These are phyloP conservation scores for Bombus confusus DNA, from an alignment of 1,140 invertebrate genomes.

Conservation along the genomic window DNA sequence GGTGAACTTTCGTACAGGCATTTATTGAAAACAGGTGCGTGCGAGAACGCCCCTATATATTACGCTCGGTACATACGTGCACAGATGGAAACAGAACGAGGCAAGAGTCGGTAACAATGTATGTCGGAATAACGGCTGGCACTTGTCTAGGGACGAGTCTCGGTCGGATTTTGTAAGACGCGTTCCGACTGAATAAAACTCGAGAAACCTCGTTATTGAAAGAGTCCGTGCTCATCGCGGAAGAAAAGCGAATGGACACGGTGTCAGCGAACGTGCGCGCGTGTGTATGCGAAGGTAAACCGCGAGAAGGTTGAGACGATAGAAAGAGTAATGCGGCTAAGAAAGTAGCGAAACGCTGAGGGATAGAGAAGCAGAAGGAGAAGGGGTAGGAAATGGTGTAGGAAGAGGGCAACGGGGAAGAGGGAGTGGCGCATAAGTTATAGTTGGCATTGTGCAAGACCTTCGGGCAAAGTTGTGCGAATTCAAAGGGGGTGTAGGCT, in stretches of 20 bases:
- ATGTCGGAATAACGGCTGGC: neutral
- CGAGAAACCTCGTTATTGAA: neutral
- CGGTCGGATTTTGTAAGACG: slow-evolving; percentile 9
- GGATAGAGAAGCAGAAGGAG: neutral
- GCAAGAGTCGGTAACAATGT: neutral
- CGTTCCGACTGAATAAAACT: neutral
- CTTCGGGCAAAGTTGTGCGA: slow-evolving; percentile 63
- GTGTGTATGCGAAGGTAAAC: slow-evolving; percentile 24
- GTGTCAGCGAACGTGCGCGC: neutral
- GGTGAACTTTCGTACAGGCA: neutral
- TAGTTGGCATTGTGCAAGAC: slow-evolving; percentile 69
- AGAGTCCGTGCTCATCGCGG: neutral
- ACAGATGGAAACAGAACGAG: neutral
- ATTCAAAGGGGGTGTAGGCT: slow-evolving; percentile 44
- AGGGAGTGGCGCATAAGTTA: slow-evolving; percentile 64
- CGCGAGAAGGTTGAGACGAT: slow-evolving; percentile 26
- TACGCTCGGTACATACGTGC: neutral
- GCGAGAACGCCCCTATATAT: neutral
- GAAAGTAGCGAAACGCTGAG: neutral
- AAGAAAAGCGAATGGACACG: neutral
- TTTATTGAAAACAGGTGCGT: neutral
- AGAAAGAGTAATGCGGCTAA: slow-evolving; percentile 32
- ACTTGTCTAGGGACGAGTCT: neutral
- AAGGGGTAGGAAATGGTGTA: neutral
- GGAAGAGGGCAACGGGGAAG: neutral